Evolutionary conservation across 2,888 invertebrate species (phyloP).

Genomic region (Piscicola geometra): DNA sequence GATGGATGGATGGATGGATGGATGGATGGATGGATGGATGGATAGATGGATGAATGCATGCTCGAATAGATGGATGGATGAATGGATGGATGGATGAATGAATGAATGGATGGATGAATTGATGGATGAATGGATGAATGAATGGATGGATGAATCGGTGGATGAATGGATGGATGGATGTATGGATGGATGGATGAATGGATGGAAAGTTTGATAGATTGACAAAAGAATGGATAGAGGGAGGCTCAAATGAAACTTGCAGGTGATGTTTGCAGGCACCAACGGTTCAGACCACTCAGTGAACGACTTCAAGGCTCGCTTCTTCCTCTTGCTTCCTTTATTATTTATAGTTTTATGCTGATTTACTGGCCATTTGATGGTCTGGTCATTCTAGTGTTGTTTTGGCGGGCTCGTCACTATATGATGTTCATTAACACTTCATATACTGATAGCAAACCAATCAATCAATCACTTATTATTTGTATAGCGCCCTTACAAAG

Average conservation of each 20-base stretch:
- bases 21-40: not conserved
- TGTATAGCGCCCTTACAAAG: no score
- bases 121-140: no score
- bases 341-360: no score
- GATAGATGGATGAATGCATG: not conserved
- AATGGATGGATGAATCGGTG: conserved; percentile 55
- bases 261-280: no score
- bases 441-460: no score
- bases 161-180: not conserved
- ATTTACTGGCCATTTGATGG: no score
- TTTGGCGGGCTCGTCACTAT: no score
- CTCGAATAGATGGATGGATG: not conserved
- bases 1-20: not conserved
- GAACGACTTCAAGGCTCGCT: not conserved
- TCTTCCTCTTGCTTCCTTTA: not conserved
- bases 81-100: not conserved
- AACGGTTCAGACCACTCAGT: not conserved
- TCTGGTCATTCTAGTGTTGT: no score
- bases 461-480: no score
- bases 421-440: no score
- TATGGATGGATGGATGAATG: not conserved
- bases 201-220: not conserved
- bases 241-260: no score
- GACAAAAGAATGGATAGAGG: not conserved
- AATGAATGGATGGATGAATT: no score